A percentile compares a stretch with the other conserved stretches of the same genome.
Conservation (phyloP, 2,888 invertebrate genomes). For the Gandaritis pyraliata region DNA sequence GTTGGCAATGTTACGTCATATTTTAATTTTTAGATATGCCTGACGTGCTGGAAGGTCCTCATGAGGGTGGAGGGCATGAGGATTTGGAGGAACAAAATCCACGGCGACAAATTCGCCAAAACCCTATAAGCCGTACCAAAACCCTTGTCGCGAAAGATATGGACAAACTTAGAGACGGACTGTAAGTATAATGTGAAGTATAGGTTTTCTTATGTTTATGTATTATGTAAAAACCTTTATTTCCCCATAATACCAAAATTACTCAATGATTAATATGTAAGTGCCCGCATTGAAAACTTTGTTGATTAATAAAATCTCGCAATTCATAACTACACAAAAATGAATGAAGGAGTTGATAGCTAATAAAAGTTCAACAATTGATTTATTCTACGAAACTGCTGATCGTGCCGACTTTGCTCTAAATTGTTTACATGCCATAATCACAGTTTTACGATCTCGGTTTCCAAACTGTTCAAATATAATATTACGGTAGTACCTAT, state of each 20-base stretch:
- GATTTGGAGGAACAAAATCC: slow-evolving; percentile 41
- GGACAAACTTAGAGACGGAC: slow-evolving; percentile 57
- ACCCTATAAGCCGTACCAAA: slow-evolving; percentile 72
- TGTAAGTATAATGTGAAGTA: slow-evolving; percentile 58
- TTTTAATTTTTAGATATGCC: slow-evolving; percentile 27
- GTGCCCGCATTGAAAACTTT: no score
- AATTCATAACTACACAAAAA: no score
- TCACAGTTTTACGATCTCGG: not conserved
- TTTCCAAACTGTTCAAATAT: not conserved
- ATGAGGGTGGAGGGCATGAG: slow-evolving; percentile 46
- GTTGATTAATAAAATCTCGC: no score
- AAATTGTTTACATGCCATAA: not conserved
- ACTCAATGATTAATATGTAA: not conserved
- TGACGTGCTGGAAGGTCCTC: slow-evolving; percentile 38
- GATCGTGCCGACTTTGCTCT: not conserved
- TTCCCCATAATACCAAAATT: not conserved
- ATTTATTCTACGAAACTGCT: not conserved
- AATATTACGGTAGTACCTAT: no score
- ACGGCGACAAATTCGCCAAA: slow-evolving; percentile 69
- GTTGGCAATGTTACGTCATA: not conserved
- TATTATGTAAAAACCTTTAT: no score
- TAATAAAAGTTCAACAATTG: not conserved
- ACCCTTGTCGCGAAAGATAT: slow-evolving; percentile 63
- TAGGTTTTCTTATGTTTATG: no score
- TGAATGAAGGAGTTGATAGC: no score